Conservation (phyloP, 2,113 vertebrate genomes). For the Ceratotherium simum region DNA sequence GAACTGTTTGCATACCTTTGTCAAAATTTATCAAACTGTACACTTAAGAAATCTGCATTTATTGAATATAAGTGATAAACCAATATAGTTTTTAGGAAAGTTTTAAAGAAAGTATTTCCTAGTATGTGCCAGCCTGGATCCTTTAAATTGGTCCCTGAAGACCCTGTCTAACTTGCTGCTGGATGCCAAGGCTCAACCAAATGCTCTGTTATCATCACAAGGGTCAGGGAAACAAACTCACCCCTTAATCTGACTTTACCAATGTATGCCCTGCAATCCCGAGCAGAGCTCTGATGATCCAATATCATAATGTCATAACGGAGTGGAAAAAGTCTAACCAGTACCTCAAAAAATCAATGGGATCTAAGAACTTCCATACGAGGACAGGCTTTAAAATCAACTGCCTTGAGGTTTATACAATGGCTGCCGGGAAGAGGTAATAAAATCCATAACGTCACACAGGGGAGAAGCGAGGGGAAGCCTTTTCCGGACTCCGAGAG, state of each 20-base stretch:
- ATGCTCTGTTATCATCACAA: fast-evolving
- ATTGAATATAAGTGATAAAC: background rate
- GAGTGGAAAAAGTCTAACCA: background rate
- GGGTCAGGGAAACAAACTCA: background rate
- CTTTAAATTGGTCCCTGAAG: background rate
- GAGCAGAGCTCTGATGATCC: background rate
- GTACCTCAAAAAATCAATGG: background rate
- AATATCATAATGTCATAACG: fast-evolving
- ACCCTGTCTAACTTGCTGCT: background rate
- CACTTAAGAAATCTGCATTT: background rate
- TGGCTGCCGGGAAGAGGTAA: background rate
- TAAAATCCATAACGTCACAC: background rate
- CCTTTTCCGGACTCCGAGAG: background rate
- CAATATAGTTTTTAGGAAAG: background rate
- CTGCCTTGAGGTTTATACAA: background rate
- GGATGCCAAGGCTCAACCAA: background rate
- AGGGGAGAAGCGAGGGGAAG: fast-evolving
- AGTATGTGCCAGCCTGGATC: background rate
- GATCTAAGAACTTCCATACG: background rate
- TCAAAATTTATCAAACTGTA: background rate
- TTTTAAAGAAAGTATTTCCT: background rate
- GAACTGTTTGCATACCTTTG: background rate
- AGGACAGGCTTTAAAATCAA: background rate
- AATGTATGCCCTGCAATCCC: background rate
- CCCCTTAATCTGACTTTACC: background rate